Evolutionary conservation across 1,140 invertebrate genomes (phyloP).

Genomic region (Zaprionus ghesquierei): DNA sequence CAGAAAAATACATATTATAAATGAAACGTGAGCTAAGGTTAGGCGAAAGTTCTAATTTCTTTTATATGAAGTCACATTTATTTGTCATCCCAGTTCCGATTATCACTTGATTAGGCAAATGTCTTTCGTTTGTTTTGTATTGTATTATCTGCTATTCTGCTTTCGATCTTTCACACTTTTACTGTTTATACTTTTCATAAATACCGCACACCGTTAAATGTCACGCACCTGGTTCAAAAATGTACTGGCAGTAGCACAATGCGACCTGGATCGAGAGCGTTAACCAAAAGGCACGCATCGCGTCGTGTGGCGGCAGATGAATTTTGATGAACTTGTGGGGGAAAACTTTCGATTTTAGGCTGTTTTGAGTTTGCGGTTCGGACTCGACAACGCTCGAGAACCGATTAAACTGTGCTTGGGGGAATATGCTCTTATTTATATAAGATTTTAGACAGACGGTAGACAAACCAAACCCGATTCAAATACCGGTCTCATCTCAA

Average conservation of each 20-base stretch:
- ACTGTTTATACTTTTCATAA: conserved; percentile 16
- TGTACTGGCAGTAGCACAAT: conserved; percentile 61
- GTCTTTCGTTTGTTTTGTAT: conserved; percentile 48
- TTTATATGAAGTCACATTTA: neutral
- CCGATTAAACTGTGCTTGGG: conserved; percentile 48
- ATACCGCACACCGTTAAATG: conserved; percentile 31
- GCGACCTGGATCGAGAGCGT: conserved; percentile 46
- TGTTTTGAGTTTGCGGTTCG: neutral
- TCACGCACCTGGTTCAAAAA: conserved; percentile 75
- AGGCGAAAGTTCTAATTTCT: conserved; percentile 21
- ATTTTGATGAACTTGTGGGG: conserved; percentile 10
- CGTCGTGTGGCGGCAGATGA: conserved; percentile 31
- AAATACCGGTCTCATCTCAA: conserved; percentile 28
- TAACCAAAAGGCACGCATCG: conserved; percentile 57
- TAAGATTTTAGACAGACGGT: neutral
- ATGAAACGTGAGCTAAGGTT: neutral
- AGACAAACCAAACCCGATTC: conserved; percentile 9
- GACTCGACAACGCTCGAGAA: conserved; percentile 25
- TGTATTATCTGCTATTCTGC: conserved; percentile 18
- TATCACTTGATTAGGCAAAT: conserved; percentile 64
- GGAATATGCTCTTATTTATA: conserved; percentile 58
- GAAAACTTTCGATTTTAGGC: conserved; percentile 48
- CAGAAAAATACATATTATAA: conserved; percentile 4
- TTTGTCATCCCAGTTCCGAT: conserved; percentile 35
- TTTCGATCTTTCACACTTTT: conserved; percentile 27